Evolutionary conservation across 2,113 vertebrate species (phyloP).

Genomic region (Engraulis encrasicolus): DNA sequence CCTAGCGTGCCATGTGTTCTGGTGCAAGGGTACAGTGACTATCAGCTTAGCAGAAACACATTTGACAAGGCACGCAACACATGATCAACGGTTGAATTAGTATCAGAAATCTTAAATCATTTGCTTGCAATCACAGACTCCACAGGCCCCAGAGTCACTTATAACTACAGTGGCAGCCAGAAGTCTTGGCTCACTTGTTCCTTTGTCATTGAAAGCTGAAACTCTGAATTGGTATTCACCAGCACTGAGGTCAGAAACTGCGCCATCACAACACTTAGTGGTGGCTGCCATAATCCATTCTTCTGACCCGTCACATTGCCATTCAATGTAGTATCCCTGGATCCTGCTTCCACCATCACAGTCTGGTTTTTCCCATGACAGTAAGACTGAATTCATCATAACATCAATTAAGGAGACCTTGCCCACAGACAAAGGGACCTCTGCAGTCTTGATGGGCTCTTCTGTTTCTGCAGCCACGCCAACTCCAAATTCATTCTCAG

Average conservation of each 20-base stretch:
- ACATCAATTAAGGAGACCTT: conserved; percentile 92
- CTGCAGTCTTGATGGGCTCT: conserved; percentile 88
- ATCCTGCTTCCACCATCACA: conserved; percentile 96
- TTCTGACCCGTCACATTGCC: conserved; percentile 89
- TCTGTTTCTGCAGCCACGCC: conserved; percentile 85
- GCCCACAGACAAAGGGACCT: conserved; percentile 91
- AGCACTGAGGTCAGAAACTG: conserved; percentile 85
- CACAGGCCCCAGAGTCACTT: conserved; percentile 95
- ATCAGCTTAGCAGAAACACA: conserved; percentile 93
- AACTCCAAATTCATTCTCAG: conserved; percentile 97
- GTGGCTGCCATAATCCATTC: conserved; percentile 89
- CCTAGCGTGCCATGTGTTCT: conserved; percentile 98
- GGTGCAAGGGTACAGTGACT: conserved; percentile 94
- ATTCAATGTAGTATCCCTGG: conserved; percentile 93
- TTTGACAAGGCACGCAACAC: conserved; percentile 86
- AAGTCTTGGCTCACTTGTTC: conserved; percentile 91
- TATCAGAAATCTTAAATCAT: conserved; percentile 87
- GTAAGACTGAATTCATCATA: conserved; percentile 86
- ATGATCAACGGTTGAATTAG: conserved; percentile 89
- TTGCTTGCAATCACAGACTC: conserved; percentile 89
- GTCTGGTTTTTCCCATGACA: conserved; percentile 96
- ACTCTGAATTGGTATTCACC: conserved; percentile 92
- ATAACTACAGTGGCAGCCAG: conserved; percentile 89
- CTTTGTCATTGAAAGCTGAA: conserved; percentile 94
- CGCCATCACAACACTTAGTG: conserved; percentile 88